Evolutionary conservation across 2,888 invertebrate genomes (phyloP).

Genomic region (Metopia argyrocephala): DNA sequence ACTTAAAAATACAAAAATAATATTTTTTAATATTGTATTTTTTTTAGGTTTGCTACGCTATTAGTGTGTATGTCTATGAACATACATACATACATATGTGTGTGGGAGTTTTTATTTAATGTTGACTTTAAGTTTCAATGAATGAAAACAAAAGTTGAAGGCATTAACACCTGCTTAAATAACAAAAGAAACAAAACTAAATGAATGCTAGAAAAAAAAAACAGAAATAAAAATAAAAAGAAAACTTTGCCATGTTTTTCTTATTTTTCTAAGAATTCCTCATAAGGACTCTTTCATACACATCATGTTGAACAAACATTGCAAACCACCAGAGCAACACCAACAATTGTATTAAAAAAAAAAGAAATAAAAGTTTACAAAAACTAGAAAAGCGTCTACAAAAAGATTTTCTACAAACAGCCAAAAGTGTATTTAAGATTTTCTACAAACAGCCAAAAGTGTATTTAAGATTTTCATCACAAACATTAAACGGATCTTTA

Average conservation of each 20-base stretch:
- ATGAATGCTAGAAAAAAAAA: background rate
- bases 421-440: constrained; percentile 31
- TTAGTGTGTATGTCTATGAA: too few species aligned
- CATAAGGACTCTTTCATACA: too few species aligned
- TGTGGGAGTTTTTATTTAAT: constrained; percentile 7
- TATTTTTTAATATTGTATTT: too few species aligned
- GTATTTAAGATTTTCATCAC: constrained; percentile 36
- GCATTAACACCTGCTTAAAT: constrained; percentile 50
- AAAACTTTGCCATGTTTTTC: background rate
- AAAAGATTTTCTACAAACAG: background rate
- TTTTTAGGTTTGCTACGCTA: too few species aligned
- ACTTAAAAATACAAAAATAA: too few species aligned
- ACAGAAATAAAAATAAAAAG: background rate
- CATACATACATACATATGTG: too few species aligned
- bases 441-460: constrained; percentile 20
- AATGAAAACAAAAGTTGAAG: constrained; percentile 49
- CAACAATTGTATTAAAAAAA: background rate
- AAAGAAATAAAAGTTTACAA: background rate
- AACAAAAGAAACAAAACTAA: background rate
- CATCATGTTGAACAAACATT: too few species aligned
- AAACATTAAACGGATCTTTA: constrained; percentile 10
- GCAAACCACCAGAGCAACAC: background rate
- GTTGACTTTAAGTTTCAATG: constrained; percentile 40
- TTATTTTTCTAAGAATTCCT: background rate
- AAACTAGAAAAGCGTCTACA: background rate